Evolutionary conservation across 2,797 vertebrate species (phyloP).

Genomic region (Trichosurus vulpecula): DNA sequence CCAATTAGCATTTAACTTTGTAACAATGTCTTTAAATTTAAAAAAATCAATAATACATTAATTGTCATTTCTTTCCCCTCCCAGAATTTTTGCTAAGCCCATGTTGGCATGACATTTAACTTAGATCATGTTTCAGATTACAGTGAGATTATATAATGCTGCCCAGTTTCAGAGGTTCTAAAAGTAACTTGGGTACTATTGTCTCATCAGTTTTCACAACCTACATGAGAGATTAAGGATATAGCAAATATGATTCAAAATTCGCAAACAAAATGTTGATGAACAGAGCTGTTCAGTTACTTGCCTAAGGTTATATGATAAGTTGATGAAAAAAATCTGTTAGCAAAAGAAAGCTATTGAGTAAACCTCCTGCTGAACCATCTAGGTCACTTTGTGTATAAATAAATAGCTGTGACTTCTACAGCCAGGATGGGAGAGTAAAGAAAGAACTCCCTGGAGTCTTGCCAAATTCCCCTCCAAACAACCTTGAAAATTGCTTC

Average conservation of each 20-base stretch:
- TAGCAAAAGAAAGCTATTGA: not conserved
- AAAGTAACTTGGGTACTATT: constrained; percentile 51
- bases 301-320: not conserved
- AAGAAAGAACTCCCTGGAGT: not conserved
- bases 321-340: constrained; percentile 19
- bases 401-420: not conserved
- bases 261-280: constrained; percentile 53
- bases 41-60: constrained; percentile 38
- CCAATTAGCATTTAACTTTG: not conserved
- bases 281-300: constrained; percentile 11
- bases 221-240: constrained; percentile 28
- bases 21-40: constrained; percentile 35
- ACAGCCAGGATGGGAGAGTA: not conserved
- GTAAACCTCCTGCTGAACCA: not conserved
- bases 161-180: constrained; percentile 28
- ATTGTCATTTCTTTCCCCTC: not conserved
- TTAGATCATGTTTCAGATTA: constrained; percentile 21
- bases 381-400: not conserved
- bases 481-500: not conserved
- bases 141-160: constrained; percentile 33
- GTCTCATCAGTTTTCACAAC: constrained; percentile 38
- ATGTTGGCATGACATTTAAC: not conserved
- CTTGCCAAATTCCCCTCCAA: not conserved
- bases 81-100: constrained; percentile 45
- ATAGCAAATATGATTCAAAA: constrained; percentile 28